Evolutionary conservation across 2,888 invertebrate species (phyloP).

Genomic region (Sisyra nigra): DNA sequence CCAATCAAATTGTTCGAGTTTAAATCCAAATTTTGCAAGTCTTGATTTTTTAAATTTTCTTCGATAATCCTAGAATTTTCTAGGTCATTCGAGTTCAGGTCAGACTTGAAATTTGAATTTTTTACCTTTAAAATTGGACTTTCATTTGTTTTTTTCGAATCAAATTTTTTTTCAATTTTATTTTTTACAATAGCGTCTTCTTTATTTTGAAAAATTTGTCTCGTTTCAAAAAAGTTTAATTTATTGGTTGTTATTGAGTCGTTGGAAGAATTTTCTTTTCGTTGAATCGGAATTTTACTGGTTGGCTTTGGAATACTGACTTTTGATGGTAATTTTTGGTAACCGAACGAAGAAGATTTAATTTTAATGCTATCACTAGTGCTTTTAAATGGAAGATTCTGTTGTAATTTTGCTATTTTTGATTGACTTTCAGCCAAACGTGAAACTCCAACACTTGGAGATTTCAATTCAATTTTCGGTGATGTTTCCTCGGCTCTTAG

Average conservation of each 20-base stretch:
- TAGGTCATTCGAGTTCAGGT: neutral
- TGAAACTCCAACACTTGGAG: neutral
- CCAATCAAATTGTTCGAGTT: neutral
- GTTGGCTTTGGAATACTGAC: conserved; percentile 11
- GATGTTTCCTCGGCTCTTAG: neutral
- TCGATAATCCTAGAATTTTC: neutral
- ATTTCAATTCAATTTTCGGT: neutral
- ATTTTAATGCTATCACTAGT: conserved; percentile 15
- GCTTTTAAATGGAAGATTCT: conserved; percentile 14
- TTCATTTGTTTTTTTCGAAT: neutral
- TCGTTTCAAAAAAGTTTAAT: conserved; percentile 6
- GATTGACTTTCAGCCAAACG: conserved; percentile 10
- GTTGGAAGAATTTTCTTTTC: no score
- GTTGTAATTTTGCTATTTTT: conserved; percentile 11
- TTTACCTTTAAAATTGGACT: neutral
- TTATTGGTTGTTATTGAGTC: conserved; percentile 9
- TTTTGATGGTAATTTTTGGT: conserved; percentile 14
- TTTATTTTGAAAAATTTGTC: neutral
- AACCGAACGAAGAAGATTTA: conserved; percentile 20
- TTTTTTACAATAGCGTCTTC: neutral
- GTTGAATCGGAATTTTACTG: conserved; percentile 7
- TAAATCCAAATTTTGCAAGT: neutral
- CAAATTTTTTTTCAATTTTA: neutral
- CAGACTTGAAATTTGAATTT: neutral
- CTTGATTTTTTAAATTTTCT: neutral